A percentile compares a stretch with the other conserved stretches of the same genome.
Evolutionary conservation across 2,113 vertebrate species (phyloP).

Genomic region (Dicaeum eximium): DNA sequence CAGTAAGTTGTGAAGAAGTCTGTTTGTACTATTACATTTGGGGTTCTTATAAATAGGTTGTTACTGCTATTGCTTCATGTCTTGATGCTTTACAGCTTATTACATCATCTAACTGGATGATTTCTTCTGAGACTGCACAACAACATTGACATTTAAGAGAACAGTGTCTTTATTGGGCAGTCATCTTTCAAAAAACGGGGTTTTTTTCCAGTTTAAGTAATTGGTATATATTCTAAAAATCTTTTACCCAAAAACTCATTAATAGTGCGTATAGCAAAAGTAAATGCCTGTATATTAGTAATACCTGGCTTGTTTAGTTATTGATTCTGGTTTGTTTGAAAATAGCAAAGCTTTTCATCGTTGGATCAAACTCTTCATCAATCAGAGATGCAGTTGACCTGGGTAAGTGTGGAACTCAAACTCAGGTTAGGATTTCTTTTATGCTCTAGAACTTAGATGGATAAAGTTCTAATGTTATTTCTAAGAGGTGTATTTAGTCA

Average conservation of each 20-base stretch:
- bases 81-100: neutral
- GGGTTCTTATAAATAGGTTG: neutral
- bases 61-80: neutral
- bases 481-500: neutral
- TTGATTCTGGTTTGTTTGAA: conserved; percentile 51
- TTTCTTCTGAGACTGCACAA: neutral
- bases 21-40: neutral
- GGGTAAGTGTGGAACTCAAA: conserved; percentile 77
- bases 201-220: neutral
- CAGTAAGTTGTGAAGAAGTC: conserved; percentile 28
- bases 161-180: neutral
- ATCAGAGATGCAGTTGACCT: conserved; percentile 87
- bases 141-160: neutral
- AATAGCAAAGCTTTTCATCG: conserved; percentile 91
- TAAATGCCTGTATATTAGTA: neutral
- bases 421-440: neutral
- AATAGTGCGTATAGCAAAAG: neutral
- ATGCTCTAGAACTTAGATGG: neutral
- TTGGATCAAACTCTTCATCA: conserved; percentile 80
- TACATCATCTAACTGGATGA: neutral
- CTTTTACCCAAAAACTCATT: neutral
- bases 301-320: neutral
- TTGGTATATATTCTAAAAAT: neutral
- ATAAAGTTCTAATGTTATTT: neutral
- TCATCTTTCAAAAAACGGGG: neutral